Evolutionary conservation across 2,888 invertebrate species (phyloP), one percentile per base, ranked within the genome.

Genomic region (Epinotia nisella): DNA sequence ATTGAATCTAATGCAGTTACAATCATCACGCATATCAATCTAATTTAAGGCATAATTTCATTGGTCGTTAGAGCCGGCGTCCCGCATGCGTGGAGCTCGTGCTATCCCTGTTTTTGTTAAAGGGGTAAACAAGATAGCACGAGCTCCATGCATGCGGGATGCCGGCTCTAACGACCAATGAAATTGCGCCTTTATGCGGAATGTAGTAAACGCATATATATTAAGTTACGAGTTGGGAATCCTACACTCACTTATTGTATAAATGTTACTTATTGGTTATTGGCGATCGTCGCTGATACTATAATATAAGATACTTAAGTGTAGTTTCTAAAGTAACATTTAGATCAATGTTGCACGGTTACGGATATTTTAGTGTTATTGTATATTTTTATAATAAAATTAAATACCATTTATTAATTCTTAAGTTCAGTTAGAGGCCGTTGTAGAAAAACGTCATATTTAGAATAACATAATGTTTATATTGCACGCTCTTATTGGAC

Each of bases 371-470:
- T 89, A 90, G 89, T 85, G 87, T 90, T 91, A 90, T 87, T 89
- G 89, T 87, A 89, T 91, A 91, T 91, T 91, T 90, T 91, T 91
- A 88, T 90, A 90, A 86, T 81, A 80, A 87, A 88, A 87, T 84
- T 83, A 82, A 80, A 86, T 84, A 78, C 71, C 79, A 74, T 76
- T 84, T 83, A 82, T 85, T 85, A 84, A 83, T 83, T 83, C 82
- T 76, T 85, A 83, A 83, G 83, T 83, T 83, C 77, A 81, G 41
- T 11, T 24, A 3, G 49, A 41, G n/a, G 41, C 66, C 21, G 66
- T 3, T 66, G 13, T 41, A 56, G n/a, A 66, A 66, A 53, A 66
- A 56, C 53, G 55, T 56, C 21, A 56, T n/a, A 10, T 2, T 7
- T 7, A n/a, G 49, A 7, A 56, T 10, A 55, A 13, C 55, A 3